Conservation (phyloP, 2,888 invertebrate species). For the Abrostola triplasia region DNA sequence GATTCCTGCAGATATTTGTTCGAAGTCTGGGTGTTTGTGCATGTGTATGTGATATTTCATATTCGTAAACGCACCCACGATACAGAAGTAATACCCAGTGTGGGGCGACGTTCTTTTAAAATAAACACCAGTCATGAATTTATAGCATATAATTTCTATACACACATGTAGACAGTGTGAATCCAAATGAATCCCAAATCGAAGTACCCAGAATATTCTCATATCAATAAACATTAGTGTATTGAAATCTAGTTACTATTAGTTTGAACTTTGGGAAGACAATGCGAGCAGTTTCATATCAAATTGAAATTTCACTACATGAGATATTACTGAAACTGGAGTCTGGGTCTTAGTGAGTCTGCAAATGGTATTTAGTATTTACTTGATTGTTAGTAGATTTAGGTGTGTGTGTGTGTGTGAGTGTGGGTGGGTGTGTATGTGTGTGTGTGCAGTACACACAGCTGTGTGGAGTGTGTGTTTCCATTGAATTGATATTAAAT, state of each 20-base stretch:
- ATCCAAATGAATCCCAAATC: not conserved
- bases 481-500: no score
- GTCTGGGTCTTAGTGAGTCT: not conserved
- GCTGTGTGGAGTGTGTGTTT: not conserved
- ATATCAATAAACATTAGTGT: not conserved
- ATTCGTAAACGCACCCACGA: no score
- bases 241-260: conserved; percentile 7
- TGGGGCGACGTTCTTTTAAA: no score
- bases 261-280: not conserved
- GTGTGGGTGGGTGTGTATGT: not conserved
- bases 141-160: no score
- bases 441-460: no score
- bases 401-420: not conserved
- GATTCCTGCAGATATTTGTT: no score
- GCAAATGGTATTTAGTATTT: not conserved
- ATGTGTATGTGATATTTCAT: no score
- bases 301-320: conserved; percentile 8
- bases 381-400: not conserved
- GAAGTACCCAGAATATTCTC: not conserved
- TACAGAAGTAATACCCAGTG: no score
- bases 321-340: not conserved
- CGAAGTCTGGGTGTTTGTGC: no score
- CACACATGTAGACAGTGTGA: not conserved
- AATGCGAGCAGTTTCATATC: not conserved
- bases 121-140: no score